Conservation (phyloP, 2,888 invertebrate genomes). For the Disparrhopalites patrizii region DNA sequence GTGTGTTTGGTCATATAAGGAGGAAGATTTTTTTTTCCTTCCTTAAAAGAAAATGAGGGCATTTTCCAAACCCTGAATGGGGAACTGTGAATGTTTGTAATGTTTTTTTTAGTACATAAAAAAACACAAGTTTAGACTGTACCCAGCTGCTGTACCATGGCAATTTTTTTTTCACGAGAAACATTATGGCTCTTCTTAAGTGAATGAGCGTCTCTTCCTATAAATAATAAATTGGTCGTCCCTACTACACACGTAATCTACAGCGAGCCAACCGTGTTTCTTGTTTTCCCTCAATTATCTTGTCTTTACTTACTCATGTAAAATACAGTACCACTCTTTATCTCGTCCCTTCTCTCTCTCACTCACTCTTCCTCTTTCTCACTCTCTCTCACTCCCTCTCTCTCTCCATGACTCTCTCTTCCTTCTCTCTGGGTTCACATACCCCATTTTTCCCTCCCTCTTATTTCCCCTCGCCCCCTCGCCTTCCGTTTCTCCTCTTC, state of each 20-base stretch:
- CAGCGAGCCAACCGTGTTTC: constrained; percentile 10
- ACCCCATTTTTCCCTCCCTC: neutral
- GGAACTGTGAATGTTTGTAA: neutral
- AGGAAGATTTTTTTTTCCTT: too few species aligned
- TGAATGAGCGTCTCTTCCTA: constrained; percentile 23
- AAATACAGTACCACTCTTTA: neutral
- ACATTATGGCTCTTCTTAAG: constrained; percentile 26
- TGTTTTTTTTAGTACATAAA: too few species aligned
- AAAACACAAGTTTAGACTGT: neutral
- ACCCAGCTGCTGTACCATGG: constrained; percentile 31
- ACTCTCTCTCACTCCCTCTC: too few species aligned
- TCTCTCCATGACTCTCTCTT: neutral
- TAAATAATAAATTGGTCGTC: constrained; percentile 30
- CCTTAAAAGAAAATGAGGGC: too few species aligned
- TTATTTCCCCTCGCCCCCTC: too few species aligned
- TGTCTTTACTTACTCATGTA: constrained; percentile 17
- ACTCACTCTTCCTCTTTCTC: neutral
- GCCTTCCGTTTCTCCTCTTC: neutral
- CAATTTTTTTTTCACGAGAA: constrained; percentile 26
- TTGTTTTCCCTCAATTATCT: constrained; percentile 25
- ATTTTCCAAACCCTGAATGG: neutral
- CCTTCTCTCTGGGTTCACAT: neutral
- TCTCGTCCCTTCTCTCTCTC: neutral
- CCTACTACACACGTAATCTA: constrained; percentile 15
- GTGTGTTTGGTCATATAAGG: too few species aligned